Percentiles rank a stretch among this genome's conserved stretches.
These are phyloP conservation scores for Archocentrus centrarchus DNA, from an alignment of 2,113 vertebrate genomes.

Conservation along the genomic window DNA sequence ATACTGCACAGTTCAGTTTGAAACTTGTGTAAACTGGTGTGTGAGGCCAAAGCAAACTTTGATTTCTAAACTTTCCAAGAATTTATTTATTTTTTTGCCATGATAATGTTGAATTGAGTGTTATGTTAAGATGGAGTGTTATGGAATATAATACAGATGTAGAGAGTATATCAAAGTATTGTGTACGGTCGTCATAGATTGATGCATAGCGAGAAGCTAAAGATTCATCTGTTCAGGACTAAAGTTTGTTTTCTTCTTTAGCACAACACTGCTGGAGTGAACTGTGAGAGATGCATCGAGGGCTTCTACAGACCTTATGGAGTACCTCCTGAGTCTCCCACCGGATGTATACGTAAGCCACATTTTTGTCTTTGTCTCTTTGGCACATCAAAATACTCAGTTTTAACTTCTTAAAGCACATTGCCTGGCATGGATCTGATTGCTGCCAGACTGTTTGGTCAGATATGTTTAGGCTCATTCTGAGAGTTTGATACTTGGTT, in stretches of 20 bases:
- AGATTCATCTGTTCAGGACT: neutral
- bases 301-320: constrained; percentile 88
- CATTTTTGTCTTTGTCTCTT: neutral
- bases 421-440: neutral
- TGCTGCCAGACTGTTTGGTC: neutral
- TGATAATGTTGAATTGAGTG: neutral
- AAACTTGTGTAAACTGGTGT: neutral
- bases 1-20: neutral
- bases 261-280: constrained; percentile 94
- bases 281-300: constrained; percentile 89
- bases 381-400: neutral
- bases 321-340: constrained; percentile 75
- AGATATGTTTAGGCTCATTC: neutral
- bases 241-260: constrained; percentile 52
- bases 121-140: neutral
- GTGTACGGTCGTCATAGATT: neutral
- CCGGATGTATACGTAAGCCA: constrained; percentile 88
- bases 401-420: neutral
- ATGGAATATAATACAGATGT: neutral
- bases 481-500: neutral
- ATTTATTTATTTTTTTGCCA: neutral
- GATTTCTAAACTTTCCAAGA: neutral
- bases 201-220: neutral
- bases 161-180: neutral
- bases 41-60: neutral